A percentile compares a stretch with the other conserved stretches of the same genome.
Evolutionary conservation across 1,140 invertebrate species (phyloP).

Genomic region (Orchestia grillus): DNA sequence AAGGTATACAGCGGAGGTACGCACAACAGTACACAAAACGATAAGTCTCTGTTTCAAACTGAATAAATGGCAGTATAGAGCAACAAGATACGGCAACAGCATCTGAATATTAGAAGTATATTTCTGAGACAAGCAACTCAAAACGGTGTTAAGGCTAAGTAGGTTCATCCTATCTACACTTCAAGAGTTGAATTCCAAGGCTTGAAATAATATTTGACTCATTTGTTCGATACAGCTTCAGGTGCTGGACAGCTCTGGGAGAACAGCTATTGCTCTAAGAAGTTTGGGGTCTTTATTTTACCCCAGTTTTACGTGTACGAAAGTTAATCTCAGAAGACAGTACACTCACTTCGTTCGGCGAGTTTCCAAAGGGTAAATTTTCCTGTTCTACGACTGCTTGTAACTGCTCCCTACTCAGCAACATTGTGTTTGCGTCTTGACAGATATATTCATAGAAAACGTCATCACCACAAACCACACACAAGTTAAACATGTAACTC

Average conservation of each 20-base stretch:
- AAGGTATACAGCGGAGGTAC: slow-evolving; percentile 3
- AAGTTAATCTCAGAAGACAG: background rate
- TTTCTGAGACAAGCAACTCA: background rate
- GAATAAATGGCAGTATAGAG: slow-evolving; percentile 40
- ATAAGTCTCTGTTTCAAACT: background rate
- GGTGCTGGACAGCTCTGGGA: background rate
- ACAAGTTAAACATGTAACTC: background rate
- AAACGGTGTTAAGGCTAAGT: slow-evolving; percentile 1
- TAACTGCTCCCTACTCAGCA: background rate
- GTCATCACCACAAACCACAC: background rate
- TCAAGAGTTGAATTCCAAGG: background rate
- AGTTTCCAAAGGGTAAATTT: background rate
- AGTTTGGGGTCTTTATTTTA: background rate
- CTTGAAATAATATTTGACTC: background rate
- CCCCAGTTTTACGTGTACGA: background rate
- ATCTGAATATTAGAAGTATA: slow-evolving; percentile 19
- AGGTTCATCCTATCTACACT: background rate
- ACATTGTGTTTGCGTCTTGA: background rate
- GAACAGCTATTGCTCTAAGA: background rate
- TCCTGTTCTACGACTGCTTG: background rate
- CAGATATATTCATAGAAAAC: background rate
- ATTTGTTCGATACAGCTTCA: background rate
- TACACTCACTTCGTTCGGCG: background rate
- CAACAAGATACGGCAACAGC: slow-evolving; percentile 24
- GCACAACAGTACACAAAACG: slow-evolving; percentile 3